phyloP scores from a whole-genome alignment of 2,797 vertebrate species.

The Distichodus sexfasciatus region DNA sequence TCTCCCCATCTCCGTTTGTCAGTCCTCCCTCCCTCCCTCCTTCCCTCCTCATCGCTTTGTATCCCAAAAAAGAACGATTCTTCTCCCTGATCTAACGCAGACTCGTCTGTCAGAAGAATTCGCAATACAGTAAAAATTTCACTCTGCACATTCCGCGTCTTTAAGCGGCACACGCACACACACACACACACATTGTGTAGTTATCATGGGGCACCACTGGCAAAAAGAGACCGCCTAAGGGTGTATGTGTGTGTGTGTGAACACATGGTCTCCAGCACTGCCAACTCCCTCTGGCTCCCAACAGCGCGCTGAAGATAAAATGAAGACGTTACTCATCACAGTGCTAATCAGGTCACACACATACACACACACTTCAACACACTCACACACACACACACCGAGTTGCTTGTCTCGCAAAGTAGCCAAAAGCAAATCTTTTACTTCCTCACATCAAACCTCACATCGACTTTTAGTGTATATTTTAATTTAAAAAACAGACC shows the following conservation, averaged over 20 bases:
- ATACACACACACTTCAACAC: constrained; percentile 3
- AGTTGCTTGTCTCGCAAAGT: too few species aligned
- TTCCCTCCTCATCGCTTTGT: background rate
- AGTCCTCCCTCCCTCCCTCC: background rate
- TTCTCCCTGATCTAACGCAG: background rate
- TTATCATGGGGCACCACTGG: background rate
- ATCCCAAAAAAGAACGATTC: too few species aligned
- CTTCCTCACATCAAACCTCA: too few species aligned
- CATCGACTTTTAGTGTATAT: too few species aligned
- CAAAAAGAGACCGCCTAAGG: background rate
- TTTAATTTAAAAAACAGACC: too few species aligned
- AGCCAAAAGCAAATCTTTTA: too few species aligned
- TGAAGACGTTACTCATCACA: constrained; percentile 17
- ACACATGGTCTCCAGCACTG: constrained; percentile 21
- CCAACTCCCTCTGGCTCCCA: constrained; percentile 10
- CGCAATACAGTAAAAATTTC: too few species aligned
- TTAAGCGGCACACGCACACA: background rate
- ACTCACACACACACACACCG: background rate
- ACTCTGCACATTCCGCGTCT: too few species aligned
- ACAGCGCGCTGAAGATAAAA: background rate
- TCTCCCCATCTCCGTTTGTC: background rate
- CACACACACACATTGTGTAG: background rate
- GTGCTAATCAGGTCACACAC: constrained; percentile 2
- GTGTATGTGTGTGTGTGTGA: background rate
- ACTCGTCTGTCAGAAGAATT: too few species aligned